A percentile compares a stretch with the other conserved stretches of the same genome.
Evolutionary conservation across 2,113 vertebrate genomes (phyloP).

Genomic region (Romanogobio albipinnatus): DNA sequence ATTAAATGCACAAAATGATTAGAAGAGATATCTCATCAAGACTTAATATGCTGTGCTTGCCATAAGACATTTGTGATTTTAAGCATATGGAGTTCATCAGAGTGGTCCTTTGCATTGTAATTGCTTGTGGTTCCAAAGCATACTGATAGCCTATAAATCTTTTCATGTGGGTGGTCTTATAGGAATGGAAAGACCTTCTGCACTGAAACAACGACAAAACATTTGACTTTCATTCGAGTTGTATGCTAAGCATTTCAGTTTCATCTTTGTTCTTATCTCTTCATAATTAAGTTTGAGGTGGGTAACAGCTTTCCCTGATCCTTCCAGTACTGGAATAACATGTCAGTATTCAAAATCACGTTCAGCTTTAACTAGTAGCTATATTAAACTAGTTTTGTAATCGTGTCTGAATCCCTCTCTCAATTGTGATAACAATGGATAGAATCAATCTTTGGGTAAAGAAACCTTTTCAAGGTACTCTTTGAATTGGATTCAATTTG

Average conservation of each 20-base stretch:
- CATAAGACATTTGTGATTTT: neutral
- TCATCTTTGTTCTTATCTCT: neutral
- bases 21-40: slow-evolving; percentile 17
- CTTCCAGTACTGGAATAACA: neutral
- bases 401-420: neutral
- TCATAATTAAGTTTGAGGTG: neutral
- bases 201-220: slow-evolving; percentile 14
- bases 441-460: neutral
- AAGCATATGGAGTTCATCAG: slow-evolving; percentile 29
- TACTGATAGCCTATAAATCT: slow-evolving; percentile 34
- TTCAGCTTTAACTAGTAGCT: neutral
- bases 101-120: neutral
- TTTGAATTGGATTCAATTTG: neutral
- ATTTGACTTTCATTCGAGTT: neutral
- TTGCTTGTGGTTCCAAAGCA: slow-evolving; percentile 8
- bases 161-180: slow-evolving; percentile 37
- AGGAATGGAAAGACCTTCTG: slow-evolving; percentile 16
- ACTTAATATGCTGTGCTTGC: neutral
- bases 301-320: neutral
- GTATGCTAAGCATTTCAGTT: neutral
- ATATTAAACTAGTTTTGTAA: neutral
- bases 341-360: no score
- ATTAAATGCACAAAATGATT: slow-evolving; percentile 19
- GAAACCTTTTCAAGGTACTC: neutral
- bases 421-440: neutral